Evolutionary conservation across 2,113 vertebrate genomes (phyloP).

Genomic region (Pangasianodon gigas): DNA sequence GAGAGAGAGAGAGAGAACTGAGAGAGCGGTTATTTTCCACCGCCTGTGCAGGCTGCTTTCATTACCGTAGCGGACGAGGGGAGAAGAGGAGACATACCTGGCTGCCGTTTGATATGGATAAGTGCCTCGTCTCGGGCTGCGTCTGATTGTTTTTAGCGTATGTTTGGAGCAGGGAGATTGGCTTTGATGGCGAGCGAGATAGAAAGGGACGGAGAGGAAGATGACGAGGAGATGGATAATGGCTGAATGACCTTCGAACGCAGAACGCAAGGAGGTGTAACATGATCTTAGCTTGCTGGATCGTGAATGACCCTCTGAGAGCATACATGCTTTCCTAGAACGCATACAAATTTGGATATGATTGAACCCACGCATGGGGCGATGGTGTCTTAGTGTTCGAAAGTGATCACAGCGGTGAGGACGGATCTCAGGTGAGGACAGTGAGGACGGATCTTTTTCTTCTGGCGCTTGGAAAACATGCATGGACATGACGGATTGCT

Average conservation of each 20-base stretch:
- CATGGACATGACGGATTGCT: neutral
- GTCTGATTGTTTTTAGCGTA: neutral
- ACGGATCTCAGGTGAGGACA: constrained; percentile 8
- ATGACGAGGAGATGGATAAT: constrained; percentile 22
- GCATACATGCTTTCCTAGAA: neutral
- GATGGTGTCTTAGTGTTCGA: neutral
- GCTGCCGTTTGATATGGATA: constrained; percentile 56
- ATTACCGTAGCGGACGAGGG: constrained; percentile 67
- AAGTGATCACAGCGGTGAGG: neutral
- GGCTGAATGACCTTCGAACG: constrained; percentile 28
- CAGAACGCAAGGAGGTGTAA: constrained; percentile 15
- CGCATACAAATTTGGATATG: neutral
- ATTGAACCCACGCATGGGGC: neutral
- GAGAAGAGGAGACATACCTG: constrained; percentile 65
- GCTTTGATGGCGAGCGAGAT: neutral
- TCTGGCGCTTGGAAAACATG: neutral
- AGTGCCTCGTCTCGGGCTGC: neutral
- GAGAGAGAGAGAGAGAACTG: constrained; percentile 51
- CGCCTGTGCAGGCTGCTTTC: constrained; percentile 66
- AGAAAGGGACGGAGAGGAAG: constrained; percentile 7
- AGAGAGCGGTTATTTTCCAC: constrained; percentile 61
- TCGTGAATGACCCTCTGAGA: neutral
- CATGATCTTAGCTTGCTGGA: neutral
- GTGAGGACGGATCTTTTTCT: constrained; percentile 9
- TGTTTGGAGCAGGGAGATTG: neutral